Evolutionary conservation across 2,797 vertebrate genomes (phyloP).

Genomic region (Cirrhinus molitorella): DNA sequence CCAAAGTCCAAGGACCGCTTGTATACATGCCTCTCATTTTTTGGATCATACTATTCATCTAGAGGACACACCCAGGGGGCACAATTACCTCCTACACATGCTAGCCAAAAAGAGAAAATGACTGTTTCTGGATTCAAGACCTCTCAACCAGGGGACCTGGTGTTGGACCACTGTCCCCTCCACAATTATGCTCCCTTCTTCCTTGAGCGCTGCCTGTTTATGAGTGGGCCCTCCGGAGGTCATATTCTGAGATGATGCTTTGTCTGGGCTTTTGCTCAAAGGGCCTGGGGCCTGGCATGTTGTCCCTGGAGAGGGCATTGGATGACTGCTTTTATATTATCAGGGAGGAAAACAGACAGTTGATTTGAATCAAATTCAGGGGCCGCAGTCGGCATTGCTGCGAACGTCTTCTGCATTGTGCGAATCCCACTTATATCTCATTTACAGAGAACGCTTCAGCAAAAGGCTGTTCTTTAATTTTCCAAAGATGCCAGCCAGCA

Average conservation of each 20-base stretch:
- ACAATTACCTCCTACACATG: constrained; percentile 79
- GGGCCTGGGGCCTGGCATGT: constrained; percentile 58
- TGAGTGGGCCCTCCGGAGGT: constrained; percentile 69
- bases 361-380: constrained; percentile 30
- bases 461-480: constrained; percentile 37
- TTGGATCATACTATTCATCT: constrained; percentile 68
- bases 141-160: constrained; percentile 72
- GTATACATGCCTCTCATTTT: constrained; percentile 25
- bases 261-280: constrained; percentile 65
- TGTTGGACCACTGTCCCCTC: constrained; percentile 65
- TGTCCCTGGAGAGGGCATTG: constrained; percentile 29
- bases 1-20: constrained; percentile 46
- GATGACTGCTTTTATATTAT: constrained; percentile 47
- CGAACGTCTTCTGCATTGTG: constrained; percentile 19
- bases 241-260: constrained; percentile 48
- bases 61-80: constrained; percentile 73
- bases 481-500: constrained; percentile 25
- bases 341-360: constrained; percentile 37
- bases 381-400: not conserved
- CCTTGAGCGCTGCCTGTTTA: constrained; percentile 53
- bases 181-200: constrained; percentile 67
- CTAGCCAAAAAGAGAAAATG: constrained; percentile 79
- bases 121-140: constrained; percentile 73
- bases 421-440: constrained; percentile 16
- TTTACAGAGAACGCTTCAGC: constrained; percentile 3